These are phyloP conservation scores for Empidonax alnorum DNA, from an alignment of 2,113 vertebrate species.

Conservation along the genomic window DNA sequence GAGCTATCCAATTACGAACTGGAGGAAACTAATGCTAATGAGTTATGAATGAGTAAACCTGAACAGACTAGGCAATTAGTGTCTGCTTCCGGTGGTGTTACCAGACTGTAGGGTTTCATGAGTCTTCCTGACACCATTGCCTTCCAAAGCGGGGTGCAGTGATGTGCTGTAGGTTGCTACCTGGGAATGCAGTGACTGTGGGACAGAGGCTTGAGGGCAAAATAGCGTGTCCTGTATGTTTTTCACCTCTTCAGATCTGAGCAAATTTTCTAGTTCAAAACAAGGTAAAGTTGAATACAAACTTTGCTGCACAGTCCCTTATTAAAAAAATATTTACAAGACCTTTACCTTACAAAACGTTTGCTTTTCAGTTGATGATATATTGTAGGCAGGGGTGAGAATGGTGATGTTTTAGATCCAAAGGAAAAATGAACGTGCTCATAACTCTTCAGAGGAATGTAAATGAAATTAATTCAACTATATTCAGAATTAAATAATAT, in stretches of 20 bases:
- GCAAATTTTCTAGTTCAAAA: not conserved
- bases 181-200: not conserved
- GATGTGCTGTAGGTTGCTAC: not conserved
- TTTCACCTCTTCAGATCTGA: not conserved
- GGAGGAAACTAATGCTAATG: not conserved
- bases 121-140: fast-evolving
- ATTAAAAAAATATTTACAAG: not conserved
- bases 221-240: not conserved
- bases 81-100: not conserved
- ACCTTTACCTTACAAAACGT: not conserved
- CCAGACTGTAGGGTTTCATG: not conserved
- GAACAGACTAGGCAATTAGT: not conserved
- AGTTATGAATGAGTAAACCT: conserved; percentile 4
- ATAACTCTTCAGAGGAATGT: not conserved
- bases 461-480: not conserved
- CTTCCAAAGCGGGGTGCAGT: not conserved
- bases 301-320: not conserved
- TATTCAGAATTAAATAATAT: not conserved
- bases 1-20: not conserved
- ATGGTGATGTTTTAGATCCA: not conserved
- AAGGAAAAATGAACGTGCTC: not conserved
- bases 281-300: not conserved
- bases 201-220: not conserved
- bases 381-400: not conserved
- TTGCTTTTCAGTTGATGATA: not conserved